These are phyloP conservation scores for Cephus pygmeus DNA, from an alignment of 2,888 invertebrate genomes.

Conservation along the genomic window DNA sequence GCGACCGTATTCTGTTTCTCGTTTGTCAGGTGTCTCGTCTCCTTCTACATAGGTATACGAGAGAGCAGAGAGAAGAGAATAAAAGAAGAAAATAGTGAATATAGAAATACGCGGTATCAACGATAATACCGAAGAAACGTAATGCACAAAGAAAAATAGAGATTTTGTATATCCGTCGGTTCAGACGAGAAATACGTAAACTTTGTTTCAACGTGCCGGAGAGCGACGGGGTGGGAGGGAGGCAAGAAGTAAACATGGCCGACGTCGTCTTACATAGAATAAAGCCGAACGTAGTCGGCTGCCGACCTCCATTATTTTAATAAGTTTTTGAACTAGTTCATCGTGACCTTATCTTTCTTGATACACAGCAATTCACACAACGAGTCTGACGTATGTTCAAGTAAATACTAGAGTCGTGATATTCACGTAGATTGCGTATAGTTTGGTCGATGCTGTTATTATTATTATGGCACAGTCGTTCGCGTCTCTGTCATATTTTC, in stretches of 20 bases:
- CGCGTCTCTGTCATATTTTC: neutral
- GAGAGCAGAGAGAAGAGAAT: neutral
- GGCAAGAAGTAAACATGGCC: conserved; percentile 2
- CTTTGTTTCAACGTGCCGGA: neutral
- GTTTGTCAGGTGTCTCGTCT: neutral
- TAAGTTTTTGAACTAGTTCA: conserved; percentile 39
- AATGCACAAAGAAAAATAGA: neutral
- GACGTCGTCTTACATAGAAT: neutral
- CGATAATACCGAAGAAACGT: neutral
- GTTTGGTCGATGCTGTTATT: neutral
- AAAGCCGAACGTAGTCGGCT: conserved; percentile 1
- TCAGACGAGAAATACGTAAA: neutral
- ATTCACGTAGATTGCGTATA: neutral
- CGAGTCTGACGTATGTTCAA: neutral
- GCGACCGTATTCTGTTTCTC: conserved; percentile 2
- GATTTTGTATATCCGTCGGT: neutral
- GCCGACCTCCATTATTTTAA: conserved; percentile 37
- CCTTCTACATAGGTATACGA: neutral
- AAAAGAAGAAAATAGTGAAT: neutral
- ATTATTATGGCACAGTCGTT: neutral
- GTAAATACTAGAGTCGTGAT: neutral
- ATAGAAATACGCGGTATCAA: neutral
- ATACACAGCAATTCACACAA: neutral
- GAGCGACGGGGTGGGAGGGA: conserved; percentile 25
- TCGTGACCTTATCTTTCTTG: neutral